Evolutionary conservation across 2,113 vertebrate genomes (phyloP).

Genomic region (Oxyruncus cristatus): DNA sequence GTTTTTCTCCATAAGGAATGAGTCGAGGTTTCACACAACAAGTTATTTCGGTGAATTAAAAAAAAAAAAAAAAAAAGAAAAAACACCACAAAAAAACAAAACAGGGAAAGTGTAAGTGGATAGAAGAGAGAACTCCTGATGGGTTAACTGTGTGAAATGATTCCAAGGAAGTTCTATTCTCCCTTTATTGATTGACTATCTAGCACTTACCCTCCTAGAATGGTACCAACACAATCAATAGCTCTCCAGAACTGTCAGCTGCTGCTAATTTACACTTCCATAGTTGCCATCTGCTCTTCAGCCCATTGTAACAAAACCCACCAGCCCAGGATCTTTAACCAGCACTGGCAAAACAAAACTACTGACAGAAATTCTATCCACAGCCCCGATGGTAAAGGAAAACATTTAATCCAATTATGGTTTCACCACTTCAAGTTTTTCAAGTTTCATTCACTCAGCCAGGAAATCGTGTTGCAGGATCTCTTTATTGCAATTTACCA

Average conservation of each 20-base stretch:
- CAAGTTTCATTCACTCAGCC: neutral
- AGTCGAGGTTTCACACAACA: neutral
- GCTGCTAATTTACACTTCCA: constrained; percentile 59
- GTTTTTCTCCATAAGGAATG: neutral
- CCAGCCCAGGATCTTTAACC: neutral
- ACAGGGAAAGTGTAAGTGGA: neutral
- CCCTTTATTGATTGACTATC: neutral
- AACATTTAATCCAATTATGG: constrained; percentile 7
- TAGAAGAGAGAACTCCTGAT: neutral
- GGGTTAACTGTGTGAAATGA: neutral
- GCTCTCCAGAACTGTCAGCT: constrained; percentile 40
- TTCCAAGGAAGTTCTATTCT: neutral
- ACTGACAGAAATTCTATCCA: neutral
- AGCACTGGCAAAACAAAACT: neutral
- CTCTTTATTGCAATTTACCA: neutral
- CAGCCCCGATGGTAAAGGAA: neutral
- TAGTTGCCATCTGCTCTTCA: constrained; percentile 53
- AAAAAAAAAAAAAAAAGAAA: too few relatives aligned
- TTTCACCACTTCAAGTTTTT: neutral
- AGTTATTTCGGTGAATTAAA: neutral
- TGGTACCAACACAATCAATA: neutral
- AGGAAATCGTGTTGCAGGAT: neutral
- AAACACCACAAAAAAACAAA: too few relatives aligned
- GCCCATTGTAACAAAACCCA: constrained; percentile 10
- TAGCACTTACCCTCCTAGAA: neutral